Conservation (phyloP, 2,797 vertebrate genomes). For the Labroides dimidiatus region DNA sequence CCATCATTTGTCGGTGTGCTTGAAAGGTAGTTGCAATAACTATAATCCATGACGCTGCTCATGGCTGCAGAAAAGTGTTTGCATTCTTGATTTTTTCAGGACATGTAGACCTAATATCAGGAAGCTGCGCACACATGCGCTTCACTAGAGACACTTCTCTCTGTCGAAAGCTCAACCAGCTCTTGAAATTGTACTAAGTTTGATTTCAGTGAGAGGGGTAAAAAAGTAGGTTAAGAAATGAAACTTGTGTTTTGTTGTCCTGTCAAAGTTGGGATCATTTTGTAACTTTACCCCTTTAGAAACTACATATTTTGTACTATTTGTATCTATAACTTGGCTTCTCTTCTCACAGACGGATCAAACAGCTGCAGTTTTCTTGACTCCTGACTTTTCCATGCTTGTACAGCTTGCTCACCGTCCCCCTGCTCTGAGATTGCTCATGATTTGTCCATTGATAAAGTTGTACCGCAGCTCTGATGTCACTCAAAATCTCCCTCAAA, state of each 20-base stretch:
- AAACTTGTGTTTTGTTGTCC: too few species aligned
- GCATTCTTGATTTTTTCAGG: too few species aligned
- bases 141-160: too few species aligned
- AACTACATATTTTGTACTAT: too few species aligned
- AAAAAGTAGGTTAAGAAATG: too few species aligned
- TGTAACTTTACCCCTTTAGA: too few species aligned
- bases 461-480: slow-evolving; percentile 62
- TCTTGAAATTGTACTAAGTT: too few species aligned
- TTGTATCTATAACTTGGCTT: neutral
- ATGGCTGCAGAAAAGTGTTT: neutral
- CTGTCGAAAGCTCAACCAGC: too few species aligned
- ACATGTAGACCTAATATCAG: too few species aligned
- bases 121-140: neutral
- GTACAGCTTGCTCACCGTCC: slow-evolving; percentile 25
- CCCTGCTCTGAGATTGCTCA: slow-evolving; percentile 57
- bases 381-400: slow-evolving; percentile 23
- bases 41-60: neutral
- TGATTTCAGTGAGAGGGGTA: too few species aligned
- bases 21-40: neutral
- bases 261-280: too few species aligned
- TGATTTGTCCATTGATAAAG: slow-evolving; percentile 67
- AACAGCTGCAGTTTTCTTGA: slow-evolving; percentile 36
- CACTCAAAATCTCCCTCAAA: slow-evolving; percentile 76
- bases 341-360: slow-evolving; percentile 49
- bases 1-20: neutral